Evolutionary conservation across 2,113 vertebrate genomes (phyloP).

Genomic region (Tringa solitaria): DNA sequence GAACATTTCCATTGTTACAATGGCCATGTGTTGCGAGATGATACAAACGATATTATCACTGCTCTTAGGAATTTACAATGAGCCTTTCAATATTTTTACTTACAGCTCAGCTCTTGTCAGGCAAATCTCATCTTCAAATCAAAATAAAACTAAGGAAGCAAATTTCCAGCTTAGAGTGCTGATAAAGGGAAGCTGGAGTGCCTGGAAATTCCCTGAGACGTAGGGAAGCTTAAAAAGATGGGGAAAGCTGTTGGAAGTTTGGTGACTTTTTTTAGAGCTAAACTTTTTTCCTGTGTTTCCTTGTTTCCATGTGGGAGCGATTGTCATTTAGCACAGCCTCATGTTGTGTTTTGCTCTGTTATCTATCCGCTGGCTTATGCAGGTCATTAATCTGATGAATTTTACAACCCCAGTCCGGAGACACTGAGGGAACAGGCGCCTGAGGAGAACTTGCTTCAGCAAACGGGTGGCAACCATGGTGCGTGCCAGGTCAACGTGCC

Average conservation of each 20-base stretch:
- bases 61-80: background rate
- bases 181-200: background rate
- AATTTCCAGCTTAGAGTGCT: background rate
- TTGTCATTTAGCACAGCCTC: background rate
- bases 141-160: background rate
- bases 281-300: background rate
- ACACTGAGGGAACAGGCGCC: background rate
- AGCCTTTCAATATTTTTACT: background rate
- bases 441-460: background rate
- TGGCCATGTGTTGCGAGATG: background rate
- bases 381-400: background rate
- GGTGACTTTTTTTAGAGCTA: background rate
- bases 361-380: background rate
- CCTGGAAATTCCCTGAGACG: background rate
- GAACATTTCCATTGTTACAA: slow-evolving; percentile 36
- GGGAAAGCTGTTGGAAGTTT: background rate
- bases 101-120: background rate
- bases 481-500: background rate
- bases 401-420: background rate
- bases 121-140: background rate
- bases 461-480: background rate
- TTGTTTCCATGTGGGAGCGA: background rate
- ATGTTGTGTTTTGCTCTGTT: background rate
- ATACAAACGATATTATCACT: slow-evolving; percentile 14
- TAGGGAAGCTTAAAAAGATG: background rate